Base-by-base conservation (phyloP, 2,113 vertebrate genomes). In the Sinocyclocheilus anshuiensis region DNA sequence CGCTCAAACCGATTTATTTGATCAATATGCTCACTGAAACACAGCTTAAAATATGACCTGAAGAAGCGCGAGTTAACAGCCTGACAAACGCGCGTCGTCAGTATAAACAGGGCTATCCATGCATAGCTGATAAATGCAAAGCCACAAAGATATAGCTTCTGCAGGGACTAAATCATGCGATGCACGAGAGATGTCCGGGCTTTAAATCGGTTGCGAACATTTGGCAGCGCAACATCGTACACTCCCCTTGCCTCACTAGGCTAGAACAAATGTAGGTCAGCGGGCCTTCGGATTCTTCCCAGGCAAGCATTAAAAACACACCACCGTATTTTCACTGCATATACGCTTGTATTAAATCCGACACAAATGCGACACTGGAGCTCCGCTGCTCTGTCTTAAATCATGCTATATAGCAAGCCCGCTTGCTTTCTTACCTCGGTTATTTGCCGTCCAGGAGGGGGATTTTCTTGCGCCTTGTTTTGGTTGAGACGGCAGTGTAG, bases 201-300 rank as follows among this genome's bases (percentile, higher is more conserved):
- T 81, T 79, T 78, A 74, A 71, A 75, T 48, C 20, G 81, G 24
- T 63, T 24, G 63, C 65, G 77, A 55, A 77, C 78, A 57, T 77
- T 88, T 78, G 69, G 85, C 83, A 45, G 83, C 69, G 72, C 88
- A 75, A 59, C 77, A 77, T 78, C 48, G 87, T 61, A 84, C 80
- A 63, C 85, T 86, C 85, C 84, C 86, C 77, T 86, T 50, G 76
- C 69, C 83, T 87, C 83, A 81, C 59, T 74, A 78, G 69, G 75
- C 50, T 91, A 93, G 91, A 91, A 92, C 69, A 86, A 94, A 95
- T 95, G 93, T 95, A 94, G 94, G 94, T 95, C 94, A 95, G 57
- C 89, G 89, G 94, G 94, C 94, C 93, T 92, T 79, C 87, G 86
- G 88, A 86, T 88, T 82, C 84, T 80, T 84, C 86, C 85, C 61